Percentiles rank a stretch among this genome's conserved stretches.
These are phyloP conservation scores for Acanthisitta chloris DNA, from an alignment of 2,113 vertebrate genomes.

Conservation along the genomic window DNA sequence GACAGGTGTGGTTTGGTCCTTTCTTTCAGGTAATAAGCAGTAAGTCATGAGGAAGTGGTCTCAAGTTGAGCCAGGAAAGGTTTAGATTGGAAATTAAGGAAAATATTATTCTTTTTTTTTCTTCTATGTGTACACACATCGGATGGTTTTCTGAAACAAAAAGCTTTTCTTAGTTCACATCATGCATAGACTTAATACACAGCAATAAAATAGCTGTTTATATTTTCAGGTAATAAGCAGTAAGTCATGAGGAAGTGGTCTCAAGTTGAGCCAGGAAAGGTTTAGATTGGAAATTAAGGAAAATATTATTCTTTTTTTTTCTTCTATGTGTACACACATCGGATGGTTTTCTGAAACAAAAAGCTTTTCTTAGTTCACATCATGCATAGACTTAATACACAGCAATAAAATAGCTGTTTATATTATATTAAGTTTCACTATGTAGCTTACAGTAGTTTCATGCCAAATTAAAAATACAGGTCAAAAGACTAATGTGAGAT, in stretches of 20 bases:
- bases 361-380: constrained; percentile 41
- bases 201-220: constrained; percentile 53
- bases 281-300: no score
- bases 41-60: neutral
- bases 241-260: no score
- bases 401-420: constrained; percentile 55
- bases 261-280: no score
- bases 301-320: no score
- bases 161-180: constrained; percentile 41
- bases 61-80: neutral
- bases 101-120: no score
- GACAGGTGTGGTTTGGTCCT: neutral
- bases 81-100: neutral
- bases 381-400: constrained; percentile 43
- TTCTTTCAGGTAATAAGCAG: neutral
- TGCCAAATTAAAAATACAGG: constrained; percentile 74
- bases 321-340: neutral
- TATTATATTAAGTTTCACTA: constrained; percentile 72
- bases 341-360: constrained; percentile 4
- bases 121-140: neutral
- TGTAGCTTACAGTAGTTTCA: constrained; percentile 63
- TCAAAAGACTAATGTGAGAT: constrained; percentile 69
- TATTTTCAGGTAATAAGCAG: no score
- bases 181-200: constrained; percentile 43
- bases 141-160: constrained; percentile 4